These are phyloP conservation scores for Cryptus viduatorius DNA, from an alignment of 2,888 invertebrate genomes.

Conservation along the genomic window DNA sequence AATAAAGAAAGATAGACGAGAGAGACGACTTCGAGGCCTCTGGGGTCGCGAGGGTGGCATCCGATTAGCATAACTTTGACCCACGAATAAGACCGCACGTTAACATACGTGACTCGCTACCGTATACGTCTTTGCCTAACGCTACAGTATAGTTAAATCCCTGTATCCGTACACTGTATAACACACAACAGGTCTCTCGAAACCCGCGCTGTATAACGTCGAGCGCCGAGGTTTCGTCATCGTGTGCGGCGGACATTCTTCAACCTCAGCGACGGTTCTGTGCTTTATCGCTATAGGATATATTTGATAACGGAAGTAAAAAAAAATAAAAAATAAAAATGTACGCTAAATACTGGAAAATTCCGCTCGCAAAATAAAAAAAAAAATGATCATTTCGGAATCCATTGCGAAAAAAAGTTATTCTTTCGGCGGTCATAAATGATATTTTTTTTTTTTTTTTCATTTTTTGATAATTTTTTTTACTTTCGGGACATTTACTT, in stretches of 20 bases:
- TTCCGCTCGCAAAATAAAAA: too few species aligned
- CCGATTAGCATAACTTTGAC: constrained; percentile 72
- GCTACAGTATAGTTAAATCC: neutral
- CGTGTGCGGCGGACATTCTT: constrained; percentile 9
- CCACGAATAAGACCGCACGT: constrained; percentile 64
- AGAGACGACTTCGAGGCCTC: constrained; percentile 32
- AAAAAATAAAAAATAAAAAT: neutral
- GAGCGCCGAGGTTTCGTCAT: neutral
- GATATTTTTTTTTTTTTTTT: too few species aligned
- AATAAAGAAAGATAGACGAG: constrained; percentile 14
- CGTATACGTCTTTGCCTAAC: constrained; percentile 53
- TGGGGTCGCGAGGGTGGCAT: constrained; percentile 68
- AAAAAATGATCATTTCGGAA: too few species aligned
- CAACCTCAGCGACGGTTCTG: neutral
- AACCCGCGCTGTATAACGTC: neutral
- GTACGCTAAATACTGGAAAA: neutral
- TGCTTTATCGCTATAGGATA: neutral
- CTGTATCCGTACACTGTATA: constrained; percentile 4
- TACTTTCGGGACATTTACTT: too few species aligned
- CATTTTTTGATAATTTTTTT: neutral
- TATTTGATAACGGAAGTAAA: neutral
- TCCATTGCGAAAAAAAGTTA: too few species aligned
- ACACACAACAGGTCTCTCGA: neutral
- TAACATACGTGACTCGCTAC: constrained; percentile 66
- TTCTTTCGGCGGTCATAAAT: too few species aligned